Base-by-base conservation (phyloP, 1,140 invertebrate species). In the Drepana arcuata region DNA sequence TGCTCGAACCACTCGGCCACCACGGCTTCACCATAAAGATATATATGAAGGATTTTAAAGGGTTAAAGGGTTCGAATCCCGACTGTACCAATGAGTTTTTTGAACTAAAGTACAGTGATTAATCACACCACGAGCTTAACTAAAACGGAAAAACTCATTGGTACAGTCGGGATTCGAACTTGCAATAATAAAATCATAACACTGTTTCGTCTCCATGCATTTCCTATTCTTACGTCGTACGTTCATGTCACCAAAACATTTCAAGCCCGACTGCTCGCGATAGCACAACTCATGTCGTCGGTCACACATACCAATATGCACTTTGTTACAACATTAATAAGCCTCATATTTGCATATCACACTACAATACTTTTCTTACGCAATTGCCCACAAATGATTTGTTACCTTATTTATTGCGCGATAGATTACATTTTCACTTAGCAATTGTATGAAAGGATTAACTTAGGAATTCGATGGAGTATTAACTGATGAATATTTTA, bases 231-330 rank as follows among this genome's bases (percentile, higher is more conserved):
- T 34, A 34, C 41, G 34, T 48, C 59, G 58, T 54, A 49, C 38
- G 56, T 42, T 48, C 65, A 69, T 75, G 71, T 75, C 68, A 75
- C 71, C 68, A 70, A 71, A 72, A 75, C 71, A 75, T 75, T 75
- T 72, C 64, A 68, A 63, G 54, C 61, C 49, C 48, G 50, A 53
- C 50, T 62, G 41, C 27, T 14, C 28, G n/a, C 27, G 10, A 29
- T 21, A 63, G 54, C 61, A 49, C 48, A 48, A 53, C 50, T 62
- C 40, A 28, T 14, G 24, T 12, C 27, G 10, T 26, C 44, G 44
- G 24, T 28, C 14, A 42, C 49, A 43, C 41, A 48, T 28, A 27
- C 13, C 2, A 43, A 38, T 35, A 35, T 25, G 34, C 29, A 44
- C 47, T 27, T 34, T 50, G 48, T 28, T 12, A 0, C 14, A 4